Base-by-base conservation (phyloP, 2,888 invertebrate species). In the Phymatocera aterrima region DNA sequence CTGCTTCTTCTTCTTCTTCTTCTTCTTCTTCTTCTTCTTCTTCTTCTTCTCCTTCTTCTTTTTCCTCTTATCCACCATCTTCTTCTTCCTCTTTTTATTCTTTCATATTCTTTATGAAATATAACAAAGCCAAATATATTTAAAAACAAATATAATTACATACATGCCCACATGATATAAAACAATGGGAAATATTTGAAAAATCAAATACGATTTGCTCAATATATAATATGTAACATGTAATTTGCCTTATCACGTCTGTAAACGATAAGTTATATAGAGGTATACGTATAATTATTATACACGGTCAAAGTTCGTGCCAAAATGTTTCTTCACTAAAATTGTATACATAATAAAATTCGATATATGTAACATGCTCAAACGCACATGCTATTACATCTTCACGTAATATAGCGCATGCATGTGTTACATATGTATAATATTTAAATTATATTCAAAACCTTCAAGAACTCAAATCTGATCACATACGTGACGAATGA, bases 121-220 rank as follows among this genome's bases (percentile, higher is more conserved):
- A 86, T 84, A 85, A 85, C 83, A 82, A 88, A 87, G 85, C 88
- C 88, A 89, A 89, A 88, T 88, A 88, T 72, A 72, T 72, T 72
- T 70, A 70, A 68, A 61, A 40, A 68, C 24, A 65, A 34, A 75
- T 70, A 78, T 10, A 46, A 46, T 15, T 46, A 10, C 1, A 70
- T 43, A 24, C 4, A 43, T 3, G 12, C 40, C 6, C 48, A 43
- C 21, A 34, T n/a, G n/a, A n/a, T 65, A 65, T 43, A 34, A 64
- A 77, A 64, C 48, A 10, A 77, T 64, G 64, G 51, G 64, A 77
- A 64, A 61, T 51, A 77, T 51, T 77, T 48, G 77, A 40, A 48
- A n/a, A 77, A 77, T 65, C 64, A 65, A 77, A 77, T 65, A 60
- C 10, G 77, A 77, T 77, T 77, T 77, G 77, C 77, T 77, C 77